Evolutionary conservation across 2,888 invertebrate species (phyloP).

Genomic region (Latrodectus elegans): DNA sequence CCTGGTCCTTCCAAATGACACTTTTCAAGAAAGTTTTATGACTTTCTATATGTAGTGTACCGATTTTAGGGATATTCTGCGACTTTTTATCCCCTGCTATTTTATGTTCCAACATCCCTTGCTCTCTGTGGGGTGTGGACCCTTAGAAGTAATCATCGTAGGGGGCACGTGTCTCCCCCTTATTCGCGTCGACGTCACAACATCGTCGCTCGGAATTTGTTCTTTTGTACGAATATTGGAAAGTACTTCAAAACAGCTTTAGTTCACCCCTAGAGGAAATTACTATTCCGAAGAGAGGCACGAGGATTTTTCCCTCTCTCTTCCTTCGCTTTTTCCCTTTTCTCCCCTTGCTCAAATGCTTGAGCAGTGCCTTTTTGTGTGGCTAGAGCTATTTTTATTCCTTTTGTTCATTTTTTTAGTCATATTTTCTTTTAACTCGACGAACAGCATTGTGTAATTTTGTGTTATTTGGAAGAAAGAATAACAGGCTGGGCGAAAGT

Average conservation of each 20-base stretch:
- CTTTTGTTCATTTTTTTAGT: constrained; percentile 9
- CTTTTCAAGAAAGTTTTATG: constrained; percentile 60
- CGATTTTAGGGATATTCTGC: constrained; percentile 46
- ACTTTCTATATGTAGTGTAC: constrained; percentile 62
- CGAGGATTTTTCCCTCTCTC: constrained; percentile 3
- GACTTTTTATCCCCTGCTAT: constrained; percentile 39
- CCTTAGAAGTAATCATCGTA: constrained; percentile 50
- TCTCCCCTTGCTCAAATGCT: constrained; percentile 18
- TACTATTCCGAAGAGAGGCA: constrained; percentile 64
- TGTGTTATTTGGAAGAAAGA: constrained; percentile 35
- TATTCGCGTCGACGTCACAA: constrained; percentile 34
- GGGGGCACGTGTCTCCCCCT: constrained; percentile 47
- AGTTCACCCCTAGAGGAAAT: constrained; percentile 57
- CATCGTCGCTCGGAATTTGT: constrained; percentile 60
- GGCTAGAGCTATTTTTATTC: constrained; percentile 14
- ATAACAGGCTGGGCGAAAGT: constrained; percentile 7
- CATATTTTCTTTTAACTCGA: background rate
- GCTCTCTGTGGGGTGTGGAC: background rate
- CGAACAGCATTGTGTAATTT: constrained; percentile 28
- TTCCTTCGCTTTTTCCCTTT: background rate
- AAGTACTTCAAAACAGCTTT: constrained; percentile 69
- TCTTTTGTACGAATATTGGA: constrained; percentile 69
- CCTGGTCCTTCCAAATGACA: constrained; percentile 54
- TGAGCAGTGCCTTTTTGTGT: constrained; percentile 35
- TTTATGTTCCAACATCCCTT: constrained; percentile 45